A percentile compares a stretch with the other conserved stretches of the same genome.
These are phyloP conservation scores for Amphimallon solstitiale DNA, from an alignment of 2,888 invertebrate genomes.

Conservation along the genomic window DNA sequence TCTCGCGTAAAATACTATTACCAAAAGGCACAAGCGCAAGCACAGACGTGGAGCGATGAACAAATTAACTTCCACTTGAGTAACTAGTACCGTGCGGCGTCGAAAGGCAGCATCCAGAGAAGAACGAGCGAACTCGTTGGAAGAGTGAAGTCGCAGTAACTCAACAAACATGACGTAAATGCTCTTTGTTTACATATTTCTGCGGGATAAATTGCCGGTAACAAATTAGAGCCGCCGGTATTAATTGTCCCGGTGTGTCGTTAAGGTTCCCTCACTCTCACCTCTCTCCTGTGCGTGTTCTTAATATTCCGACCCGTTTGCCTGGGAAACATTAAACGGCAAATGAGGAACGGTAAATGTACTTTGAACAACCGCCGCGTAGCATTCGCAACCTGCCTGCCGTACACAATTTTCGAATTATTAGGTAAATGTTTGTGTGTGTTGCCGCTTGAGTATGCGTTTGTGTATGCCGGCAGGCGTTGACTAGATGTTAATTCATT, in stretches of 20 bases:
- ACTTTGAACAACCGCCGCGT: constrained; percentile 38
- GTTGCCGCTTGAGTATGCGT: constrained; percentile 11
- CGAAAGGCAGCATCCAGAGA: no score
- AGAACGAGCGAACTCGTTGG: no score
- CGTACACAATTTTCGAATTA: constrained; percentile 17
- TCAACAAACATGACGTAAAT: constrained; percentile 54
- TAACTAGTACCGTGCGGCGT: no score
- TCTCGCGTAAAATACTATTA: no score
- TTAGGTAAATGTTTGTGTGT: constrained; percentile 31
- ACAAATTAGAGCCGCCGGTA: constrained; percentile 56
- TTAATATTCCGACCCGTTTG: constrained; percentile 49
- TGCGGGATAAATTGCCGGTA: constrained; percentile 56
- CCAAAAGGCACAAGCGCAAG: no score
- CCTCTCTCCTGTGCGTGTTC: constrained; percentile 46
- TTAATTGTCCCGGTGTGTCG: constrained; percentile 53
- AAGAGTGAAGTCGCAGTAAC: constrained; percentile 47
- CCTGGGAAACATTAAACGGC: constrained; percentile 50
- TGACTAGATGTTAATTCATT: constrained; percentile 23
- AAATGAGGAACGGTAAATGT: constrained; percentile 48
- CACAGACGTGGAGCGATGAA: no score
- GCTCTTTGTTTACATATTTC: constrained; percentile 57
- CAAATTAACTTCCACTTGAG: no score
- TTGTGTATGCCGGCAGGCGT: not conserved
- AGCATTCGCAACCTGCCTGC: not conserved
- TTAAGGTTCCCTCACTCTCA: constrained; percentile 15